Evolutionary conservation across 2,113 vertebrate species (phyloP).

Genomic region (Lonchura striata): DNA sequence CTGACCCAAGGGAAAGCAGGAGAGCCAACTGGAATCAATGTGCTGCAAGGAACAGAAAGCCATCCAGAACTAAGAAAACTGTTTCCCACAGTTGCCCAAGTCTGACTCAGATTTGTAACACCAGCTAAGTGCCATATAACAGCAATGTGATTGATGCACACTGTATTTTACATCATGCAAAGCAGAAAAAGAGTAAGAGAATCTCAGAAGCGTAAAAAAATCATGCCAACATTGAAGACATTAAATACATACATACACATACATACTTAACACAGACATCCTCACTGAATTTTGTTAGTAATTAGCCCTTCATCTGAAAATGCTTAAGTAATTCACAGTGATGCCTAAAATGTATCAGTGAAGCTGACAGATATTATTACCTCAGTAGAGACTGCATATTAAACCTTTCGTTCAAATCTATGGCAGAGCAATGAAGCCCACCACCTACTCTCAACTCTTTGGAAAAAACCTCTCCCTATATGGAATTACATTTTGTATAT

Average conservation of each 20-base stretch:
- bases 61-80: neutral
- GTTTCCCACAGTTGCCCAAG: neutral
- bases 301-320: constrained; percentile 22
- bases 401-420: neutral
- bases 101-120: constrained; percentile 10
- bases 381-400: neutral
- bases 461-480: neutral
- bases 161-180: neutral
- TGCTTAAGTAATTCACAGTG: neutral
- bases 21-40: neutral
- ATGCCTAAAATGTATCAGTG: neutral
- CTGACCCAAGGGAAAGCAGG: neutral
- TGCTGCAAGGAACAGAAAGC: neutral
- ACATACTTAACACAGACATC: neutral
- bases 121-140: neutral
- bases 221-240: neutral
- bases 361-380: neutral
- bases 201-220: neutral
- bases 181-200: neutral
- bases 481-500: neutral
- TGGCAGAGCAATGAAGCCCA: neutral
- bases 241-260: neutral
- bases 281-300: neutral
- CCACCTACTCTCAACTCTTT: neutral
- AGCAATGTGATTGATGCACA: neutral